These are phyloP conservation scores for Entomyzon cyanotis DNA, from an alignment of 2,113 vertebrate genomes.

Conservation along the genomic window DNA sequence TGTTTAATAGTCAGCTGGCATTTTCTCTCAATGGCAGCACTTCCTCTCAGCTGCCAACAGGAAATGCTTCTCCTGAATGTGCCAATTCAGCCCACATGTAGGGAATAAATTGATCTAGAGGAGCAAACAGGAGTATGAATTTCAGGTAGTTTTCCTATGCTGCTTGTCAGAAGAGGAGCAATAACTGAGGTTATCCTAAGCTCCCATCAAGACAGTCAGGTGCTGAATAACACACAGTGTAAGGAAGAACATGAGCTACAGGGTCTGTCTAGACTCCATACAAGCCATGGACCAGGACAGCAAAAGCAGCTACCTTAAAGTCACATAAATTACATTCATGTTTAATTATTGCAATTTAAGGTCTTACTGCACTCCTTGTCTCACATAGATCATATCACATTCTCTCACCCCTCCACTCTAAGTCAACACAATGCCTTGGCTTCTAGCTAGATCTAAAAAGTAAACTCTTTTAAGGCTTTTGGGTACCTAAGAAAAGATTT, in stretches of 20 bases:
- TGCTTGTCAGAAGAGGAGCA: background rate
- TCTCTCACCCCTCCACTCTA: background rate
- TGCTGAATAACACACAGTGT: background rate
- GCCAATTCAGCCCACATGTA: slow-evolving; percentile 13
- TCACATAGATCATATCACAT: background rate
- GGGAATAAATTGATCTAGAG: background rate
- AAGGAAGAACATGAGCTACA: background rate
- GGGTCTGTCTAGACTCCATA: background rate
- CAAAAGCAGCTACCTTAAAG: background rate
- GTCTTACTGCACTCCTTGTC: background rate
- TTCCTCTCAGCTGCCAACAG: slow-evolving; percentile 37
- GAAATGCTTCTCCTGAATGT: slow-evolving; percentile 41
- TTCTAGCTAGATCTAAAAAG: background rate
- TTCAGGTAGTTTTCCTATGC: background rate
- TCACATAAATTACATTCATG: background rate
- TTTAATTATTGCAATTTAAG: background rate
- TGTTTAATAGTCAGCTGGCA: slow-evolving; percentile 35
- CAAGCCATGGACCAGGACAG: background rate
- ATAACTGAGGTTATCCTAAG: background rate
- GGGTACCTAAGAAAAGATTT: background rate
- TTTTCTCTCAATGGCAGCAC: slow-evolving; percentile 14
- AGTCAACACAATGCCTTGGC: background rate
- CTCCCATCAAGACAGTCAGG: background rate
- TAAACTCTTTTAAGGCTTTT: background rate
- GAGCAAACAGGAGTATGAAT: background rate